Base-by-base conservation (phyloP, 2,113 vertebrate genomes). In the Euleptes europaea region DNA sequence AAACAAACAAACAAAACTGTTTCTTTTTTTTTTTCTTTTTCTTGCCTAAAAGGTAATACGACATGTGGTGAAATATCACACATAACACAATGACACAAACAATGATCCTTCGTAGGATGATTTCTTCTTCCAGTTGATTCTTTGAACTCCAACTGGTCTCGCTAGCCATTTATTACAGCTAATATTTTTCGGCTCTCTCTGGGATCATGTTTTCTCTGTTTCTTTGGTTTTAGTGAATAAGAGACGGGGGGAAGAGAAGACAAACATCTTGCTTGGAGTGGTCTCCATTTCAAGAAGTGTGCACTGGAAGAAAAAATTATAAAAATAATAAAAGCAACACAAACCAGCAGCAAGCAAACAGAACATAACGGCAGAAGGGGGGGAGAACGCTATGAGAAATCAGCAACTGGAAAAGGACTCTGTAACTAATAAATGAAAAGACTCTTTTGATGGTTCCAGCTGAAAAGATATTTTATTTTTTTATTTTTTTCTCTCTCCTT, bases 401-500 rank as follows among this genome's bases (percentile, higher is more conserved):
- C 96, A 96, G 96, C 96, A 96, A 97, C 96, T 97, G 97, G 97
- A 97, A 97, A 97, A 97, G 98, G 97, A 97, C 97, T 98, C 97
- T 97, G 97, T 97, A 97, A 97, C 97, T 98, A 98, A 98, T 97
- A 98, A 98, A 98, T 97, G 96, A 98, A 98, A 97, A 96, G 95
- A 90, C 80, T 84, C 96, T 97, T 99, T 98, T 98, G 97, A 98
- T 97, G 97, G 96, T 96, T 98, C 92, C 96, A 96, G 96, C 98
- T 98, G 98, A 98, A 99, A 98, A 98, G 97, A 98, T 97, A 98
- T 98, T 98, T 98, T 97, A 97, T 98, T 98, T 95, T 95, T 97
- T 97, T 96, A 28, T 14, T 6, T 60, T 26, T 60, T 28, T 63
- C 10, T 14, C 26, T 8, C 60, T 63, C 60, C 51, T 31, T 38